A percentile compares a stretch with the other conserved stretches of the same genome.
Evolutionary conservation across 2,113 vertebrate species (phyloP).

Genomic region (Eurystomus gularis): DNA sequence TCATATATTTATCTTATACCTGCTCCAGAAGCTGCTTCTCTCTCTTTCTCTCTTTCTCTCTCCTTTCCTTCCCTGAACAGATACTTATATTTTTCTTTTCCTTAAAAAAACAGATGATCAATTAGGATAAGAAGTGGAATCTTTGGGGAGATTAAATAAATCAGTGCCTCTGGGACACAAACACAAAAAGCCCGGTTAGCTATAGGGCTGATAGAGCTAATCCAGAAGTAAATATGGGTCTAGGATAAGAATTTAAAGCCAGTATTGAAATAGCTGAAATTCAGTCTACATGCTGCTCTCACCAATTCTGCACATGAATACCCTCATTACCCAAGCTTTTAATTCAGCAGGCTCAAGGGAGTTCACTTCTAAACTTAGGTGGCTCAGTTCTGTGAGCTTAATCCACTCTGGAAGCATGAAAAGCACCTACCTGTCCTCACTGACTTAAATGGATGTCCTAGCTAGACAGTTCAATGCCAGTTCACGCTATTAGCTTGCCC

Average conservation of each 20-base stretch:
- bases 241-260: not conserved
- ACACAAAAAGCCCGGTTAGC: not conserved
- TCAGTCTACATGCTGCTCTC: not conserved
- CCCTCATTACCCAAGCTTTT: not conserved
- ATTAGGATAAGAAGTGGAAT: not conserved
- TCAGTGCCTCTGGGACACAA: not conserved
- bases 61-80: not conserved
- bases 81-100: not conserved
- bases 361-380: not conserved
- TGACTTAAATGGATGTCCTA: not conserved
- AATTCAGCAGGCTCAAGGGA: not conserved
- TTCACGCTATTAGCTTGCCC: not conserved
- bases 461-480: not conserved
- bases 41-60: not conserved
- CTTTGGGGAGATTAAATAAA: not conserved
- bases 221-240: not conserved
- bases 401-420: not conserved
- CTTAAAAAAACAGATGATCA: not conserved
- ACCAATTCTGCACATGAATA: not conserved
- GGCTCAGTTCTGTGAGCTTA: not conserved
- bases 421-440: not conserved
- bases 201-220: not conserved
- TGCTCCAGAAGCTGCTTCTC: not conserved
- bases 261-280: not conserved
- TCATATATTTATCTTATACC: slow-evolving; percentile 60